phyloP scores from a whole-genome alignment of 1,140 invertebrate species.

The Drosophila chauvacae region DNA sequence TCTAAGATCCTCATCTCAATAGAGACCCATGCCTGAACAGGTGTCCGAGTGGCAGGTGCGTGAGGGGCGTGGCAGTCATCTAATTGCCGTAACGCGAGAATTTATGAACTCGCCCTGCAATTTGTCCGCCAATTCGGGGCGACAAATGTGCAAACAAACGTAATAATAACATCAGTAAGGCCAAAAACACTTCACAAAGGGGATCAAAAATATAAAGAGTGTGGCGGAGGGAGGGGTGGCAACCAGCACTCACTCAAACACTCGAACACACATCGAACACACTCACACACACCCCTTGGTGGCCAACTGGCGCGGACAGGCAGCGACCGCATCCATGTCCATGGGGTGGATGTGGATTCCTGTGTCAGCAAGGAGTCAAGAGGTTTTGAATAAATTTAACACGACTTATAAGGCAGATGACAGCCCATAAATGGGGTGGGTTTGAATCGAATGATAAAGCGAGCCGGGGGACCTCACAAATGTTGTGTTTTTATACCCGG shows the following conservation, averaged over 20 bases:
- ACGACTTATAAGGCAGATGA: constrained; percentile 76
- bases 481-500: constrained; percentile 44
- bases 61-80: constrained; percentile 62
- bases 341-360: constrained; percentile 51
- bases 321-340: constrained; percentile 34
- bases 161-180: constrained; percentile 75
- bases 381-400: constrained; percentile 82
- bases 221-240: not conserved
- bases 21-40: constrained; percentile 21
- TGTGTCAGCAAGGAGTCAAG: constrained; percentile 63
- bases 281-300: constrained; percentile 59
- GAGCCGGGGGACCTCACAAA: constrained; percentile 58
- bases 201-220: constrained; percentile 45
- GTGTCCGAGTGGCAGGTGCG: constrained; percentile 48
- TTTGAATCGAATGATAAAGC: constrained; percentile 8
- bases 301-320: constrained; percentile 55
- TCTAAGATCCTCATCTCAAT: not conserved
- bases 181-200: constrained; percentile 60
- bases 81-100: constrained; percentile 64
- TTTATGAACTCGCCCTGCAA: constrained; percentile 69
- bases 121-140: constrained; percentile 62
- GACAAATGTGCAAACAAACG: constrained; percentile 82
- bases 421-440: constrained; percentile 14
- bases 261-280: constrained; percentile 24
- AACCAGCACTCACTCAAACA: constrained; percentile 55